These are phyloP conservation scores for Coregonus sp. DNA, from an alignment of 2,797 vertebrate genomes.

Conservation along the genomic window DNA sequence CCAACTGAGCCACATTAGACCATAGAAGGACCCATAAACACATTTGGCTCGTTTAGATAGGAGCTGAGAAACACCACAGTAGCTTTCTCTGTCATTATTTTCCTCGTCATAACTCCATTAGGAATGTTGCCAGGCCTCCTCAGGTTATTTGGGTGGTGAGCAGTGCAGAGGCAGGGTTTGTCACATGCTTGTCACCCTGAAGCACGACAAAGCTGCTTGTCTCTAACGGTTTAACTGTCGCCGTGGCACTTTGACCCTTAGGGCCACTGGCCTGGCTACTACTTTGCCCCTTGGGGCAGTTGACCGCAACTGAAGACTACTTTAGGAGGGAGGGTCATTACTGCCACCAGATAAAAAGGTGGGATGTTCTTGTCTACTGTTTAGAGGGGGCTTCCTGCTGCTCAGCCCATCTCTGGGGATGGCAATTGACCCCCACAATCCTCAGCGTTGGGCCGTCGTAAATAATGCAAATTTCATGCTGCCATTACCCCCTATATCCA, in stretches of 20 bases:
- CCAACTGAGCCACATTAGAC: not conserved
- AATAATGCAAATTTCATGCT: constrained; percentile 1
- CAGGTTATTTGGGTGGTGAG: not conserved
- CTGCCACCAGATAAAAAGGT: not conserved
- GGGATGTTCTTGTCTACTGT: not conserved
- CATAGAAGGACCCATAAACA: not conserved
- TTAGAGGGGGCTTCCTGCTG: not conserved
- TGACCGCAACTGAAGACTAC: not conserved
- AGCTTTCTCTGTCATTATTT: not conserved
- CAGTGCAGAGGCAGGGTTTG: not conserved
- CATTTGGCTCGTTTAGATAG: not conserved
- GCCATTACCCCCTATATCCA: not conserved
- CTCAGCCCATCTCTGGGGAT: not conserved
- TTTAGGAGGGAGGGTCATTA: not conserved
- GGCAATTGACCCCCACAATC: not conserved
- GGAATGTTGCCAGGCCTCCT: not conserved
- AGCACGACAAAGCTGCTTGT: not conserved
- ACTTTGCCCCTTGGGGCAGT: not conserved
- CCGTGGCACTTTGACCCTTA: not conserved
- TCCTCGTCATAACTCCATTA: not conserved
- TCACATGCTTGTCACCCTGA: not conserved
- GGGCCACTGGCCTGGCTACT: not conserved
- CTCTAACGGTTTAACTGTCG: not conserved
- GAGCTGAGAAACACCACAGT: not conserved
- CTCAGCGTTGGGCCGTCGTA: not conserved